Evolutionary conservation across 2,797 vertebrate genomes (phyloP).

Genomic region (Molossus molossus): DNA sequence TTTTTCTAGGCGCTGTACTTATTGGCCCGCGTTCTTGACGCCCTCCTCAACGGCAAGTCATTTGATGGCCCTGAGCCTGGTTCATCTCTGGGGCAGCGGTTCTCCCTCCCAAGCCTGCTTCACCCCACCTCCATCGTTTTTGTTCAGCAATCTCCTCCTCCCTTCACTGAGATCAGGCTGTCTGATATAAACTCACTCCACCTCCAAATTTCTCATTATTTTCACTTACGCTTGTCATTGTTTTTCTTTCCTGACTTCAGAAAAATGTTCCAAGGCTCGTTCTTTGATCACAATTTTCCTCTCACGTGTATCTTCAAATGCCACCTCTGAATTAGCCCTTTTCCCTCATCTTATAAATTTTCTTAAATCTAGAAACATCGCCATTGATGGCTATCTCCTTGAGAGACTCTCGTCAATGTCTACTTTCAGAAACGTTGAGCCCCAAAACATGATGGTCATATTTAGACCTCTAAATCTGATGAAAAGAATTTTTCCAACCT

Average conservation of each 20-base stretch:
- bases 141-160: background rate
- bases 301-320: conserved; percentile 10
- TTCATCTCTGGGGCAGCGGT: background rate
- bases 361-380: background rate
- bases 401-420: background rate
- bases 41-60: background rate
- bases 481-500: background rate
- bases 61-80: background rate
- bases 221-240: background rate
- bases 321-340: background rate
- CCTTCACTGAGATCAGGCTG: background rate
- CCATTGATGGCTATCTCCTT: background rate
- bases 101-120: background rate
- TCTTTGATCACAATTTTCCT: background rate
- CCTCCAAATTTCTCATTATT: background rate
- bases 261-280: background rate
- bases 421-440: background rate
- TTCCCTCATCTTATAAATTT: background rate
- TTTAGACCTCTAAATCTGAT: background rate
- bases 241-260: conserved; percentile 2
- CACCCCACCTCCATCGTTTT: too few species aligned
- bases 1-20: background rate
- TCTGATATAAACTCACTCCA: background rate
- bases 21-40: fast-evolving
- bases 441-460: background rate